Base-by-base conservation (phyloP, 2,797 vertebrate genomes). In the Scolopax rusticola region DNA sequence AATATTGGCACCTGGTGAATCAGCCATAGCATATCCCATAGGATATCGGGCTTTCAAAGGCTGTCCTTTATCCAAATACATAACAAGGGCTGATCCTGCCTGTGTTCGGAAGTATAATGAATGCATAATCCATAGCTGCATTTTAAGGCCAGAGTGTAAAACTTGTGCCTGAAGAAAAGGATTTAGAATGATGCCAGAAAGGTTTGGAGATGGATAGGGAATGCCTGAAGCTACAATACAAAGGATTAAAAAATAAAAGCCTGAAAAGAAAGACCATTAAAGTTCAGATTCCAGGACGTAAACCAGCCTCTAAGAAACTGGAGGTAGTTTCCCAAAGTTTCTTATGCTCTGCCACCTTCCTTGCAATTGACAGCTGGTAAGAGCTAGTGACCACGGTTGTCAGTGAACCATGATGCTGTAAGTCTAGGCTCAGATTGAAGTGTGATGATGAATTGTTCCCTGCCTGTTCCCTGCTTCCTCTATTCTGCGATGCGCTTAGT, bases 1-100 rank as follows among this genome's bases (percentile, higher is more conserved):
- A 88, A 77, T 92, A 80, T 89, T 93, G 90, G 95, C 96, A 93
- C 89, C 78, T 91, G 78, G 71, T 95, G 89, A 95, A 94, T 94
- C 89, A 96, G 71, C 48, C 48, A 8, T 24, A 75, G 64, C 78
- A 70, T 92, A 96, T 95, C 95, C 96, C 92, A 85, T 53, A 94
- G 95, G 95, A 83, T 89, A 53, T 1, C 30, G 81, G 68, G 71
- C 93, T 95, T 96, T 95, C 93, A 96, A 67, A 77, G 77, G 84
- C 84, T 93, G 75, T 92, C 81, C 36, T 50, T 80, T 90, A 61
- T 85, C 93, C 81, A 93, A 43, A 89, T 95, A 80, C 86, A 92
- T 93, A 92, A 92, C 36, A 85, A 77, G 82, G 45, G 40, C 45
- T 92, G 87, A 87, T 94, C 60, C 18, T 77, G 51, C 47, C 65